Conservation (phyloP, 2,113 vertebrate genomes). For the Pseudonaja textilis region DNA sequence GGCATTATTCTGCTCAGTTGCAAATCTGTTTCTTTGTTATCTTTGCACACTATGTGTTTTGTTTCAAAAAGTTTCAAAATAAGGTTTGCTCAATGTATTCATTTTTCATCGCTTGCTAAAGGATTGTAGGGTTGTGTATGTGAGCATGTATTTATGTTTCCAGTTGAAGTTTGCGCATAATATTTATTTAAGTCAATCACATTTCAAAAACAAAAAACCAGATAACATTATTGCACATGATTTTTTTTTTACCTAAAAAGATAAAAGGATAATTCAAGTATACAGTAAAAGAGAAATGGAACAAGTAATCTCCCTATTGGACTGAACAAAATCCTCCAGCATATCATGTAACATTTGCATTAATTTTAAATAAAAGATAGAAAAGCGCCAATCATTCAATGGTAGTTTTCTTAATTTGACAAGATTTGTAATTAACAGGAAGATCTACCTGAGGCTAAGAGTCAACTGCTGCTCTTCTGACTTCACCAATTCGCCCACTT, state of each 20-base stretch:
- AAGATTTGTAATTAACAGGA: background rate
- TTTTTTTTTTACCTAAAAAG: background rate
- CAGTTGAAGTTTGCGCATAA: background rate
- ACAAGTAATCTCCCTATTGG: background rate
- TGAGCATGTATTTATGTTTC: background rate
- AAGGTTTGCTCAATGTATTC: background rate
- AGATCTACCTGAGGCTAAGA: conserved; percentile 87
- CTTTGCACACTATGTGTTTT: background rate
- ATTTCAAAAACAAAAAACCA: background rate
- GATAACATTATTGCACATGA: background rate
- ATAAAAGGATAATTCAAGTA: background rate
- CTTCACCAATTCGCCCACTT: conserved; percentile 85
- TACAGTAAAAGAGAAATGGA: background rate
- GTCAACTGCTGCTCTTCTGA: conserved; percentile 87
- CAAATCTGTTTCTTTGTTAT: background rate
- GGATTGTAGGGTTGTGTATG: background rate
- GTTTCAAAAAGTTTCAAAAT: background rate
- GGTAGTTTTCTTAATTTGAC: background rate
- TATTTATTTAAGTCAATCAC: background rate
- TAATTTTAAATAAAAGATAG: background rate
- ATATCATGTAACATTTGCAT: background rate
- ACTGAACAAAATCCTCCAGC: background rate
- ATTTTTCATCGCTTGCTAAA: background rate
- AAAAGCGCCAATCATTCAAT: background rate
- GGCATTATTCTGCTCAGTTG: background rate